phyloP scores from a whole-genome alignment of 1,140 invertebrate species.

The Caerostris darwini region DNA sequence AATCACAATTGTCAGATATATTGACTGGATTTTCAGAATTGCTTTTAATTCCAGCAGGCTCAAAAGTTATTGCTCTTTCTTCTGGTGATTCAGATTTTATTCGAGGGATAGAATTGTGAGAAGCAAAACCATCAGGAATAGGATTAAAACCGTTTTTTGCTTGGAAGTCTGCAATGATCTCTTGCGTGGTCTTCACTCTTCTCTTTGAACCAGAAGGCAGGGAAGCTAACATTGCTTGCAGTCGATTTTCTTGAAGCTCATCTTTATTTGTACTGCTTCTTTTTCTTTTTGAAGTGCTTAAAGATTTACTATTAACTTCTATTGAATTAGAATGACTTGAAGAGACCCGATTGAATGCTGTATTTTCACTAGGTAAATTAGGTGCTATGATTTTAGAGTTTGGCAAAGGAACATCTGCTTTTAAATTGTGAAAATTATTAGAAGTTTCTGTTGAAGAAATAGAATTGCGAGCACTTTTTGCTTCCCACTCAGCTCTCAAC shows the following conservation, averaged over 20 bases:
- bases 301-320: not conserved
- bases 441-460: no score
- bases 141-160: conserved; percentile 83
- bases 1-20: conserved; percentile 48
- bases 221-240: conserved; percentile 83
- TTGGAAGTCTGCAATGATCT: conserved; percentile 89
- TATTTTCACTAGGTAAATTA: conserved; percentile 78
- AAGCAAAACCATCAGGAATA: conserved; percentile 80
- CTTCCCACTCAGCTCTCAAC: conserved; percentile 39
- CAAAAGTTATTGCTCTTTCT: conserved; percentile 83
- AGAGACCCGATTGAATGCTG: conserved; percentile 79
- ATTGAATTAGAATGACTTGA: conserved; percentile 59
- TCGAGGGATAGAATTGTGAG: conserved; percentile 81
- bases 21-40: conserved; percentile 56
- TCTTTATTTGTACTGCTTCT: conserved; percentile 59
- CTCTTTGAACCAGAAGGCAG: conserved; percentile 83
- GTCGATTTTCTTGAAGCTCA: conserved; percentile 84
- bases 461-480: no score
- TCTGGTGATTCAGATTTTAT: conserved; percentile 85
- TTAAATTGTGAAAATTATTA: no score
- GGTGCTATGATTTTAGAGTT: not conserved
- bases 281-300: conserved; percentile 53
- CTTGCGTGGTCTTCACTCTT: conserved; percentile 92
- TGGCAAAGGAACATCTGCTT: no score
- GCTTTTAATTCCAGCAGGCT: conserved; percentile 47